Conservation (phyloP, 2,888 invertebrate species). For the Drosophila quinaria region DNA sequence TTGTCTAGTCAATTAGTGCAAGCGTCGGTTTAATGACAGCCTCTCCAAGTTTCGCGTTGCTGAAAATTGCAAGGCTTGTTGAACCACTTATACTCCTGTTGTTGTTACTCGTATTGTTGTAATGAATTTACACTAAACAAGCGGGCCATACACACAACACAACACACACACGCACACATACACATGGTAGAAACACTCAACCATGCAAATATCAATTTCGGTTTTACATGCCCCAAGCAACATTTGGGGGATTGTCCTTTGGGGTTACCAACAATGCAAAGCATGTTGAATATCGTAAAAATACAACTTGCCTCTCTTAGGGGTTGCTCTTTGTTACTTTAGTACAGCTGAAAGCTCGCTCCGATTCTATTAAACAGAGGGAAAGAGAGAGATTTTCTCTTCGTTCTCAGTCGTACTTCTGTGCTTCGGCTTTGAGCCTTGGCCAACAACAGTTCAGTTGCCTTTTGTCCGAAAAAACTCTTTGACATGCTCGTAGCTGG, state of each 20-base stretch:
- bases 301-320: conserved; percentile 32
- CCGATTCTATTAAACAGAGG: neutral
- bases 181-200: conserved; percentile 38
- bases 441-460: conserved; percentile 62
- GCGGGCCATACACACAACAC: conserved; percentile 42
- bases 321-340: conserved; percentile 48
- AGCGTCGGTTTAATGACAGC: conserved; percentile 48
- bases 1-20: conserved; percentile 70
- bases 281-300: conserved; percentile 59
- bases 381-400: neutral
- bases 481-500: conserved; percentile 17
- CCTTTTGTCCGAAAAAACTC: conserved; percentile 30
- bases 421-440: conserved; percentile 24
- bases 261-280: conserved; percentile 1
- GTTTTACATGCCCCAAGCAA: conserved; percentile 60
- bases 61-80: conserved; percentile 69
- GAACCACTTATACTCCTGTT: conserved; percentile 63
- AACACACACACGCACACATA: conserved; percentile 17
- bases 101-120: conserved; percentile 36
- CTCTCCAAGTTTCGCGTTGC: conserved; percentile 37
- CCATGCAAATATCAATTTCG: conserved; percentile 74
- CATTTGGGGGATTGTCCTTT: conserved; percentile 20
- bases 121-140: conserved; percentile 74
- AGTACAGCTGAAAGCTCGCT: conserved; percentile 64
- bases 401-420: neutral